phyloP scores from a whole-genome alignment of 2,888 invertebrate species.

The Drosophila atripex region DNA sequence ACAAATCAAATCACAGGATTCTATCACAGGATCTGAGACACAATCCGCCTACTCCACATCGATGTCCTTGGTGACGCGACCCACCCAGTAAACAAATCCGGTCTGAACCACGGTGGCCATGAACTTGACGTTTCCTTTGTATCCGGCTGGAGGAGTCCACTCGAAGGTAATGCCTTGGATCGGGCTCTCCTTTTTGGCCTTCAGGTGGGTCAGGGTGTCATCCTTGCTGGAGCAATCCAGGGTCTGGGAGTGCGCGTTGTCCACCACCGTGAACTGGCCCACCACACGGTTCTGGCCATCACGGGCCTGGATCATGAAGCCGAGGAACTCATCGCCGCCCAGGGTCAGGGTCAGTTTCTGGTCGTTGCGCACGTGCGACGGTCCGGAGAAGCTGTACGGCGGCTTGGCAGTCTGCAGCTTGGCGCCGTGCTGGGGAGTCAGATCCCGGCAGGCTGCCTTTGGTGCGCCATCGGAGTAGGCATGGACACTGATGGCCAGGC shows the following conservation, averaged over 20 bases:
- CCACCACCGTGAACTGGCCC: conserved; percentile 86
- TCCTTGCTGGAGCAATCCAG: conserved; percentile 81
- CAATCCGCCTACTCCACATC: conserved; percentile 83
- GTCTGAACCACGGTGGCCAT: conserved; percentile 89
- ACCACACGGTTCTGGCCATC: conserved; percentile 86
- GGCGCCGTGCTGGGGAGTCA: conserved; percentile 88
- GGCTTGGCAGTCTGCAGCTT: conserved; percentile 85
- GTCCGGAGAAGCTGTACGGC: conserved; percentile 86
- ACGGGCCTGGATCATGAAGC: conserved; percentile 88
- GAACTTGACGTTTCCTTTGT: conserved; percentile 87
- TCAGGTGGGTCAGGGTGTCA: conserved; percentile 89
- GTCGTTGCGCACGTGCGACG: conserved; percentile 83
- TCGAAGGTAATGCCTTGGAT: conserved; percentile 86
- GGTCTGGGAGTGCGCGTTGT: conserved; percentile 83
- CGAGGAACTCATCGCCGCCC: conserved; percentile 86
- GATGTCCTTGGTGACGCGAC: conserved; percentile 87
- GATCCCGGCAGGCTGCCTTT: conserved; percentile 86
- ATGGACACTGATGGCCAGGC: conserved; percentile 73
- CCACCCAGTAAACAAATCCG: conserved; percentile 90
- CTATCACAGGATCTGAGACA: conserved; percentile 62
- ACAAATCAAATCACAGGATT: conserved; percentile 54
- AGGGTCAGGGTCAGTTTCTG: conserved; percentile 84
- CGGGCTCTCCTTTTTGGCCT: conserved; percentile 85
- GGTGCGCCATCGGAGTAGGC: conserved; percentile 88
- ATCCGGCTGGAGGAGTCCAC: conserved; percentile 88